These are phyloP conservation scores for Tyto alba DNA, from an alignment of 2,113 vertebrate species.

Conservation along the genomic window DNA sequence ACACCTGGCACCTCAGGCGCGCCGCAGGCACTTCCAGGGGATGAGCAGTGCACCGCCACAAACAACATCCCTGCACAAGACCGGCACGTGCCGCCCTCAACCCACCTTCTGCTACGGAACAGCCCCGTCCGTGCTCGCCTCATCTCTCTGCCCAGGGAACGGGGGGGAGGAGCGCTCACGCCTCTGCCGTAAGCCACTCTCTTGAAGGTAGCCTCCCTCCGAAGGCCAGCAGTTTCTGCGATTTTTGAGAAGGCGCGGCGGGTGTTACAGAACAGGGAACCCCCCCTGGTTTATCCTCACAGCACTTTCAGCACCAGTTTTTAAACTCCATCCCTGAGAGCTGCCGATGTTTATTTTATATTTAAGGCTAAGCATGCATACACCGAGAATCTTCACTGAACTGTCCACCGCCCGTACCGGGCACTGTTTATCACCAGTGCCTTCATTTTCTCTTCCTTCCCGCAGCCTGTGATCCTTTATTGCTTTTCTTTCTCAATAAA, in stretches of 20 bases:
- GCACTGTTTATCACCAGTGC: accelerated
- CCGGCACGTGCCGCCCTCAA: accelerated
- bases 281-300: neutral
- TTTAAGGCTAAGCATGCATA: neutral
- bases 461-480: accelerated
- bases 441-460: neutral
- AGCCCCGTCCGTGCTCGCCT: neutral
- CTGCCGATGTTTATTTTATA: neutral
- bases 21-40: neutral
- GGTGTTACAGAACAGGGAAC: neutral
- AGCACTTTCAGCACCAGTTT: neutral
- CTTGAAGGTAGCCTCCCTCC: neutral
- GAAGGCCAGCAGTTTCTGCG: accelerated
- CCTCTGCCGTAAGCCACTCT: accelerated
- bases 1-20: neutral
- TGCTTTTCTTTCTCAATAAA: accelerated
- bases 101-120: accelerated
- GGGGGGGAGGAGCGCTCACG: neutral
- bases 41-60: accelerated
- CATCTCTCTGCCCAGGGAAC: neutral
- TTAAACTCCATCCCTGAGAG: neutral
- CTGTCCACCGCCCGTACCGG: accelerated
- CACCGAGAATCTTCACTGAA: neutral
- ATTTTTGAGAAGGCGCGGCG: neutral
- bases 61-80: neutral